phyloP scores from a whole-genome alignment of 2,888 invertebrate species.

The Mesochorus sp. region DNA sequence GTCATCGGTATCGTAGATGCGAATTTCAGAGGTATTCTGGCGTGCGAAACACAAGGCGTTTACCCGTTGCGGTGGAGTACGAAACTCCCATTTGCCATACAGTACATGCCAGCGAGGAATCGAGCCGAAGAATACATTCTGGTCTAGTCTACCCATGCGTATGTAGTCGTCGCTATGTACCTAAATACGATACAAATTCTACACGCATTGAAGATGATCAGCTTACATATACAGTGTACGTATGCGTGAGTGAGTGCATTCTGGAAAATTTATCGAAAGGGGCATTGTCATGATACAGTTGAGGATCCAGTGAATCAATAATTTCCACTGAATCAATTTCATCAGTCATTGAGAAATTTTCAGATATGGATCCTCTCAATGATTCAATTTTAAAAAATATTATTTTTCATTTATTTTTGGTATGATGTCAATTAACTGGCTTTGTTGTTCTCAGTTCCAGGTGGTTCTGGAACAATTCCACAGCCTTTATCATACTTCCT shows the following conservation, averaged over 20 bases:
- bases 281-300: conserved; percentile 1
- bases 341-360: no score
- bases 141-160: conserved; percentile 14
- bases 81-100: conserved; percentile 30
- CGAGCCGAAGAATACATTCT: conserved; percentile 34
- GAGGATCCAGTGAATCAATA: background rate
- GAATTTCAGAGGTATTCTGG: conserved; percentile 42
- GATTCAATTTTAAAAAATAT: no score
- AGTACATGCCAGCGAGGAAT: conserved; percentile 28
- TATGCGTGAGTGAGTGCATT: no score
- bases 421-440: no score
- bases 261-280: background rate
- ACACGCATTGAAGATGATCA: conserved; percentile 25
- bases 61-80: conserved; percentile 47
- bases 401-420: no score
- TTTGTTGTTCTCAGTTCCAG: no score
- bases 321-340: no score
- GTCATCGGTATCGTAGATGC: conserved; percentile 2
- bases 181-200: conserved; percentile 7
- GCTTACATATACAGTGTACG: conserved; percentile 9
- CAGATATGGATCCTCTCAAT: no score
- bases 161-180: conserved; percentile 1
- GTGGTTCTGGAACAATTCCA: no score
- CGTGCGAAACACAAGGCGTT: conserved; percentile 42
- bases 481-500: no score